A percentile compares a stretch with the other conserved stretches of the same genome.
These are phyloP conservation scores for Tyria jacobaeae DNA, from an alignment of 2,888 invertebrate species.

Conservation along the genomic window DNA sequence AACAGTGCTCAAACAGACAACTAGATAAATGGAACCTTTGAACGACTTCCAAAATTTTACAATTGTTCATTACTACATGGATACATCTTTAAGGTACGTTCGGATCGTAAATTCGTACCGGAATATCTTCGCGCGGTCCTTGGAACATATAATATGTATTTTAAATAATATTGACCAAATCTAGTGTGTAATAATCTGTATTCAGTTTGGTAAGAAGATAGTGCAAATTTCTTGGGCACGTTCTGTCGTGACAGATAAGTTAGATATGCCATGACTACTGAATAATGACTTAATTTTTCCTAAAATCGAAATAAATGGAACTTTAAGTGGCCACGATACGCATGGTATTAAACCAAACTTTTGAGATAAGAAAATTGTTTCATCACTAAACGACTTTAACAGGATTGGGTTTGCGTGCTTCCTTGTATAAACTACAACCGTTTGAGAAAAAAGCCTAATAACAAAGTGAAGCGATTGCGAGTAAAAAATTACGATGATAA, in stretches of 20 bases:
- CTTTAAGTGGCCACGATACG: constrained; percentile 29
- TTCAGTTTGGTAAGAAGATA: constrained; percentile 25
- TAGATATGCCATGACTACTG: constrained; percentile 37
- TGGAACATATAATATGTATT: no score
- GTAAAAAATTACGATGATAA: background rate
- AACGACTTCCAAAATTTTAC: background rate
- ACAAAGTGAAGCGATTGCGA: background rate
- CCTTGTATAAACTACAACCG: background rate
- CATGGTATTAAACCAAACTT: constrained; percentile 18
- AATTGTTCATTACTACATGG: background rate
- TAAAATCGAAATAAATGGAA: constrained; percentile 31
- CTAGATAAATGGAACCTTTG: background rate
- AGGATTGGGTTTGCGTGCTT: constrained; percentile 6
- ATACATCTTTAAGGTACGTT: no score
- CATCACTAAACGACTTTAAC: constrained; percentile 22
- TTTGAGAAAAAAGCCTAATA: background rate
- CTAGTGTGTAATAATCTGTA: constrained; percentile 27
- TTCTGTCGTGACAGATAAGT: constrained; percentile 42
- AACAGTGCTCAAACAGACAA: background rate
- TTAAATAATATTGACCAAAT: constrained; percentile 13
- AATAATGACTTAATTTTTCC: constrained; percentile 25
- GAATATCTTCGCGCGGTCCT: no score
- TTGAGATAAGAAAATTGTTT: constrained; percentile 27
- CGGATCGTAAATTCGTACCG: no score
- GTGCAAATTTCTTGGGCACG: constrained; percentile 53